These are phyloP conservation scores for Lycodopsis pacificus DNA, from an alignment of 2,797 vertebrate species.

Conservation along the genomic window DNA sequence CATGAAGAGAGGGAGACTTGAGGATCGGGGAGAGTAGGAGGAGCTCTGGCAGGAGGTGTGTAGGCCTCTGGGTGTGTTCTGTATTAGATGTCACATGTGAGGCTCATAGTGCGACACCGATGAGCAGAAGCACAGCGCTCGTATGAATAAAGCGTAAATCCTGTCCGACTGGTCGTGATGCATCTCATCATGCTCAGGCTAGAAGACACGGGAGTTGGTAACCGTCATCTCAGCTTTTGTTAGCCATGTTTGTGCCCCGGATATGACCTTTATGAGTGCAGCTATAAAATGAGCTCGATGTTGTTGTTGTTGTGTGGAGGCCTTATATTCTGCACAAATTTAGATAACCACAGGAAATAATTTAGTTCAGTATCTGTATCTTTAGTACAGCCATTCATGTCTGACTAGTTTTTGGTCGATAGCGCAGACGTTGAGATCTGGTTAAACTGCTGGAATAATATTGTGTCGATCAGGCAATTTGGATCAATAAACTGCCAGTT, in stretches of 20 bases:
- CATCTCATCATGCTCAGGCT: constrained; percentile 15
- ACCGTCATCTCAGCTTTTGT: constrained; percentile 1
- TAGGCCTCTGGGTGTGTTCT: constrained; percentile 47
- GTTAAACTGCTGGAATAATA: background rate
- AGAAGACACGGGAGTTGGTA: background rate
- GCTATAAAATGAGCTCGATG: background rate
- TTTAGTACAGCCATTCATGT: background rate
- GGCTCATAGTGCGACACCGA: constrained; percentile 35
- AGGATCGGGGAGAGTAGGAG: constrained; percentile 27
- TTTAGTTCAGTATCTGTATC: background rate
- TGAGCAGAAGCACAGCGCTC: constrained; percentile 33
- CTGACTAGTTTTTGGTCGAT: background rate
- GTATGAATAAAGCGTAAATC: constrained; percentile 3
- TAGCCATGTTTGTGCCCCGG: background rate
- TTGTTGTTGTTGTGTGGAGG: background rate
- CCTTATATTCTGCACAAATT: background rate
- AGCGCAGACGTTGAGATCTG: background rate
- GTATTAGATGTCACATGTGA: constrained; percentile 55
- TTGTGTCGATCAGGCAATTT: constrained; percentile 7
- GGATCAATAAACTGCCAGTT: constrained; percentile 3
- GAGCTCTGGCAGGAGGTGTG: constrained; percentile 48
- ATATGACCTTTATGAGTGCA: background rate
- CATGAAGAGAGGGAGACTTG: constrained; percentile 32
- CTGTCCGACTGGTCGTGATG: background rate
- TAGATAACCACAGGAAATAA: background rate